phyloP scores from a whole-genome alignment of 1,140 invertebrate species.

The Lepidurus apus region DNA sequence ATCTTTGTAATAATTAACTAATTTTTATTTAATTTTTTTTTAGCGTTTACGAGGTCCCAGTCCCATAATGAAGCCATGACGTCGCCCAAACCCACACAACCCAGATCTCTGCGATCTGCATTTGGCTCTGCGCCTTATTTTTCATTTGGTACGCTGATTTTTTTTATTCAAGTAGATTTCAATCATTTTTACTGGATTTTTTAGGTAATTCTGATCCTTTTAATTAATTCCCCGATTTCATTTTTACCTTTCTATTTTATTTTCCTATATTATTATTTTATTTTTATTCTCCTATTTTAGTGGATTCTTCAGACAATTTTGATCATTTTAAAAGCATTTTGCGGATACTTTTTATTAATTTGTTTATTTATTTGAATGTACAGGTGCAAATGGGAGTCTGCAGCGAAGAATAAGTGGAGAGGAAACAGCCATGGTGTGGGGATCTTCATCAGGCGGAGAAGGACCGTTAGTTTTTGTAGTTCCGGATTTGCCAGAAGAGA shows the following conservation, averaged over 20 bases:
- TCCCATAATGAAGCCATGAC: not conserved
- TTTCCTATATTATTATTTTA: no score
- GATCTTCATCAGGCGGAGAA: constrained; percentile 48
- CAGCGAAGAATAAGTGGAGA: not conserved
- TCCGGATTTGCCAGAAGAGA: constrained; percentile 91
- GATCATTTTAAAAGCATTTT: no score
- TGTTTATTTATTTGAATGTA: no score
- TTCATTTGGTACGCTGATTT: not conserved
- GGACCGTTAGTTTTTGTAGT: constrained; percentile 72
- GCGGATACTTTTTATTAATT: no score
- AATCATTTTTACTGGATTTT: not conserved
- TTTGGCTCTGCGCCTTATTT: not conserved
- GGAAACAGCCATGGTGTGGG: constrained; percentile 38
- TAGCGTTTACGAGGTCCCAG: not conserved
- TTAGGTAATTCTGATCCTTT: no score
- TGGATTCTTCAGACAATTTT: no score
- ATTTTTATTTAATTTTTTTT: not conserved
- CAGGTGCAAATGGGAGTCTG: not conserved
- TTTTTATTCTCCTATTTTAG: no score
- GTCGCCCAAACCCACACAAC: not conserved
- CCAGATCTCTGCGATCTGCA: not conserved
- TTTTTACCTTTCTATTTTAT: no score
- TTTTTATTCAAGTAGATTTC: not conserved
- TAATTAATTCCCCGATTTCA: no score
- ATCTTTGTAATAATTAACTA: not conserved